phyloP scores from a whole-genome alignment of 1,140 invertebrate genomes.

The Caenorhabditis tropicalis region DNA sequence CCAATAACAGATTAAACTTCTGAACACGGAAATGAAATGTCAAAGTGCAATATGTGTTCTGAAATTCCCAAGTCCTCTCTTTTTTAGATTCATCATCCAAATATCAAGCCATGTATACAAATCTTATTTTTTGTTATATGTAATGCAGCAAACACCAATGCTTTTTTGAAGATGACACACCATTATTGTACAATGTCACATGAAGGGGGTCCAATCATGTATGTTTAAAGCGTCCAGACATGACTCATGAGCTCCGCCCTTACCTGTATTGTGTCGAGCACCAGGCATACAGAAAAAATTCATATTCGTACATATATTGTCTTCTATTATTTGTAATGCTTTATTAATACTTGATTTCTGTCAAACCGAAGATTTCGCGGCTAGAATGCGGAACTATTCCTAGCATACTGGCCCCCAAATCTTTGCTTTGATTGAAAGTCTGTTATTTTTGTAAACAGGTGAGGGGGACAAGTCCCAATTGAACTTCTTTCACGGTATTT shows the following conservation, averaged over 20 bases:
- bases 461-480: background rate
- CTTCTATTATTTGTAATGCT: no score
- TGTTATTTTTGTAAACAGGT: background rate
- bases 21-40: no score
- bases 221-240: background rate
- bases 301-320: background rate
- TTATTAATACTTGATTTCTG: background rate
- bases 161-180: background rate
- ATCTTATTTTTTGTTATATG: background rate
- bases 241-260: constrained; percentile 37
- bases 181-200: background rate
- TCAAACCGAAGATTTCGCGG: background rate
- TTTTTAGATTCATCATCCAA: no score
- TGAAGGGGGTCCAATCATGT: background rate
- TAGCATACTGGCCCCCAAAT: constrained; percentile 35
- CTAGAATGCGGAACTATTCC: background rate
- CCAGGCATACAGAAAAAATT: background rate
- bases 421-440: background rate
- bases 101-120: background rate
- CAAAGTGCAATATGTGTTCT: no score
- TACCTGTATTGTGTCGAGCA: background rate
- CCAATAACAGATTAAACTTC: no score
- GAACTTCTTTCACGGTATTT: background rate
- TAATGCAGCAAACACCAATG: background rate
- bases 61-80: no score